Percentiles rank a stretch among this genome's conserved stretches.
Conservation (phyloP, 1,140 invertebrate species). For the Mactra quadrangularis region DNA sequence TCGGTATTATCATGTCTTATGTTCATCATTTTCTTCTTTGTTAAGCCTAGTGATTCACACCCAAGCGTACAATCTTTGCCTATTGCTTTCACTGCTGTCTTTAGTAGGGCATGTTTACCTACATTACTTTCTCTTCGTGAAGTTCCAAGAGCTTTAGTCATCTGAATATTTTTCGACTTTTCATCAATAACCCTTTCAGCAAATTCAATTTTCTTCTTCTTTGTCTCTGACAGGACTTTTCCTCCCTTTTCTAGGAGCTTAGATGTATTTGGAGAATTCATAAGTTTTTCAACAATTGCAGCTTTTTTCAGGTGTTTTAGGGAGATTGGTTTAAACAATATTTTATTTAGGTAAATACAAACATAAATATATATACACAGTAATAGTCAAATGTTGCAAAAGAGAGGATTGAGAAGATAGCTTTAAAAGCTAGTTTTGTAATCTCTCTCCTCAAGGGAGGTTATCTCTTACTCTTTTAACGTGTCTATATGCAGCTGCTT, state of each 20-base stretch:
- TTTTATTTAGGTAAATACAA: too few relatives aligned
- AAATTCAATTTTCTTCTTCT: slow-evolving; percentile 10
- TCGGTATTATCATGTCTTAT: background rate
- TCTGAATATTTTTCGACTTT: background rate
- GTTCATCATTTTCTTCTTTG: background rate
- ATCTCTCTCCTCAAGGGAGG: slow-evolving; percentile 31
- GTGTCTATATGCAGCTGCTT: background rate
- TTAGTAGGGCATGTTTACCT: background rate
- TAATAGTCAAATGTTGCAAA: too few relatives aligned
- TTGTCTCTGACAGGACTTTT: background rate
- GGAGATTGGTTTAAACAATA: background rate
- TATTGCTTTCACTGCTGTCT: slow-evolving; percentile 8
- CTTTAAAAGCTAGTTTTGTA: background rate
- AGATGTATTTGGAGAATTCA: background rate
- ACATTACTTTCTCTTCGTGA: background rate
- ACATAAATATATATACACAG: too few relatives aligned
- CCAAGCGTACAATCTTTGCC: background rate
- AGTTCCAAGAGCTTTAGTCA: background rate
- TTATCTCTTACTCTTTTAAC: background rate
- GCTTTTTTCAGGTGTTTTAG: slow-evolving; percentile 21
- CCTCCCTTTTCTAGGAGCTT: background rate
- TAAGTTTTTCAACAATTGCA: background rate
- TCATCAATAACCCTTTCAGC: slow-evolving; percentile 3
- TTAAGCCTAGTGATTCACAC: background rate
- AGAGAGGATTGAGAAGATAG: too few relatives aligned